Evolutionary conservation across 2,797 vertebrate genomes (phyloP).

Genomic region (Falco peregrinus): DNA sequence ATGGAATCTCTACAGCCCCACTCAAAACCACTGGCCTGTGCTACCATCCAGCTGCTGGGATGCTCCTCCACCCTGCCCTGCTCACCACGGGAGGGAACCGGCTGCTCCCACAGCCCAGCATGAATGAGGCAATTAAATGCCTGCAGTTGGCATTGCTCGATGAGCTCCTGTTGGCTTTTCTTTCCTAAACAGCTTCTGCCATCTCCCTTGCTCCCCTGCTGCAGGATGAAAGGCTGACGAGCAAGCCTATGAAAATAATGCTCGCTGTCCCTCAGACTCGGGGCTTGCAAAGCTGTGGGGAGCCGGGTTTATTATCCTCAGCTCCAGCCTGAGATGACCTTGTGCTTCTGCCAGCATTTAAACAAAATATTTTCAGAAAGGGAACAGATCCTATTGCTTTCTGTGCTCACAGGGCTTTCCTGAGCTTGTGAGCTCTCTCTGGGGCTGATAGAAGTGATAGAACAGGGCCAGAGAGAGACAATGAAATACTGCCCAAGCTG

Average conservation of each 20-base stretch:
- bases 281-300: constrained; percentile 2
- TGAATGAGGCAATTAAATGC: rapidly evolving
- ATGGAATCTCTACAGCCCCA: neutral
- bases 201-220: neutral
- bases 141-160: rapidly evolving
- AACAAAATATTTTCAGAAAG: constrained; percentile 59
- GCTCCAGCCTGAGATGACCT: constrained; percentile 71
- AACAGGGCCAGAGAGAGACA: constrained; percentile 46
- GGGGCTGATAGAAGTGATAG: constrained; percentile 17
- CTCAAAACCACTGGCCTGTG: rapidly evolving
- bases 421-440: constrained; percentile 17
- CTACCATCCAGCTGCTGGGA: neutral
- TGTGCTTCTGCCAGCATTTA: constrained; percentile 64
- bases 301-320: constrained; percentile 55
- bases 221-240: neutral
- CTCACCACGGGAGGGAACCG: rapidly evolving
- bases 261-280: neutral
- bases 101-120: neutral
- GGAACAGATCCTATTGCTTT: constrained; percentile 6
- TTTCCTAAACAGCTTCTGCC: neutral
- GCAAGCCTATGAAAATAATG: neutral
- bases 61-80: neutral
- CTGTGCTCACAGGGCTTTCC: constrained; percentile 22
- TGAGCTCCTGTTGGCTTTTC: neutral
- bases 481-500: constrained; percentile 44